Percentiles rank a stretch among this genome's conserved stretches.
Conservation (phyloP, 2,888 invertebrate genomes). For the Meteorus cinctellus region DNA sequence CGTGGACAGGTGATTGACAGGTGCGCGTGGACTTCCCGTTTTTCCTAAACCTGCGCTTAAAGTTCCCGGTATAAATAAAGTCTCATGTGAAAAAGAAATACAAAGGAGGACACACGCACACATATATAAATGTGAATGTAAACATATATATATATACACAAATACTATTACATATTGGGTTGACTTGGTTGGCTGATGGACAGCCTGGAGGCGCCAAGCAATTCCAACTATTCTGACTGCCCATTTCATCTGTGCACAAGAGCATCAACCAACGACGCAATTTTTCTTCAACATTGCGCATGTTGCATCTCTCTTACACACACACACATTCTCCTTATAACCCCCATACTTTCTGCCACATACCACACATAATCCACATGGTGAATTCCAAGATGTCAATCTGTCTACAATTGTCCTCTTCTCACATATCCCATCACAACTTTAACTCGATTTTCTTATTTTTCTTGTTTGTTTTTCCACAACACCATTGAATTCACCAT, state of each 20-base stretch:
- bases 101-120: background rate
- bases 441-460: background rate
- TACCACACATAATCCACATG: constrained; percentile 47
- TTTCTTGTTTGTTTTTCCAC: constrained; percentile 21
- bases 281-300: constrained; percentile 30
- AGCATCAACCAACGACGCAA: constrained; percentile 27
- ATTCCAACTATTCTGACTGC: constrained; percentile 65
- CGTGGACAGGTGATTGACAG: constrained; percentile 70
- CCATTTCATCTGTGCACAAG: constrained; percentile 53
- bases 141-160: constrained; percentile 24
- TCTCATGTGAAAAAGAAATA: background rate
- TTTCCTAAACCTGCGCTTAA: constrained; percentile 66
- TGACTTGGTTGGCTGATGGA: constrained; percentile 59
- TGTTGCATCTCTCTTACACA: background rate
- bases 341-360: constrained; percentile 36
- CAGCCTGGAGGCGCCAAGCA: constrained; percentile 67
- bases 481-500: background rate
- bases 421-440: background rate
- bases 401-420: constrained; percentile 41
- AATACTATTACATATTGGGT: background rate
- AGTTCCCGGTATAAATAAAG: constrained; percentile 61
- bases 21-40: constrained; percentile 68
- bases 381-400: constrained; percentile 63
- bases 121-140: background rate
- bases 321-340: background rate